These are phyloP conservation scores for Caenorhabditis latens DNA, from an alignment of 1,140 invertebrate species.

Conservation along the genomic window DNA sequence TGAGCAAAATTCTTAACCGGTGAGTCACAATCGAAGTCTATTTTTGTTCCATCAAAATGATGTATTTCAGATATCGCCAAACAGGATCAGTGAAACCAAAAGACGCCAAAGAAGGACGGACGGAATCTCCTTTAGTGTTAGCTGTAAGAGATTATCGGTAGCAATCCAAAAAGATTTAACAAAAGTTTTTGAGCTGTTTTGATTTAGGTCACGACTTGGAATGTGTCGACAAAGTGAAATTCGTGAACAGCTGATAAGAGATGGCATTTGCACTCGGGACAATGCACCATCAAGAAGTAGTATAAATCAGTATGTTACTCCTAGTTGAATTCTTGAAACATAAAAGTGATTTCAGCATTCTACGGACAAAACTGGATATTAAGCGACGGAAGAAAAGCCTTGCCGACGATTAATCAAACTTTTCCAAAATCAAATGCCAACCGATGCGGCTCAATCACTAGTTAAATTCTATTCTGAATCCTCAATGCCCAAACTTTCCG, in stretches of 20 bases:
- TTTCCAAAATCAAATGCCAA: background rate
- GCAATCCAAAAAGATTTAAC: background rate
- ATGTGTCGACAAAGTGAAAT: constrained; percentile 76
- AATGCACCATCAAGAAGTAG: constrained; percentile 74
- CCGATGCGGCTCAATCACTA: background rate
- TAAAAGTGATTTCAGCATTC: constrained; percentile 71
- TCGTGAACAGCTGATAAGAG: constrained; percentile 75
- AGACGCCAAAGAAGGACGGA: constrained; percentile 75
- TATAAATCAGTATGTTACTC: constrained; percentile 74
- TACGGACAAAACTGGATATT: constrained; percentile 75
- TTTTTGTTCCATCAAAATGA: background rate
- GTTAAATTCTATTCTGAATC: background rate
- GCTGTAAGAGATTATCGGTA: constrained; percentile 74
- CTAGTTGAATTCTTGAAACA: background rate
- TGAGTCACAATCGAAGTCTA: background rate
- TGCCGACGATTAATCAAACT: background rate
- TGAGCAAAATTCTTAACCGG: constrained; percentile 76
- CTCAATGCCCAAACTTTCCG: background rate
- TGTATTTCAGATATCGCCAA: constrained; percentile 70
- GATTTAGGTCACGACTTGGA: constrained; percentile 22
- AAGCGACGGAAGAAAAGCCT: constrained; percentile 40
- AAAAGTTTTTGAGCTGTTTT: background rate
- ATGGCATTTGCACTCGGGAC: constrained; percentile 73
- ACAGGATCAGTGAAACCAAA: constrained; percentile 75
- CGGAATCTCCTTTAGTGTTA: constrained; percentile 74